phyloP scores from a whole-genome alignment of 1,140 invertebrate genomes.

The Campoletis sonorensis region DNA sequence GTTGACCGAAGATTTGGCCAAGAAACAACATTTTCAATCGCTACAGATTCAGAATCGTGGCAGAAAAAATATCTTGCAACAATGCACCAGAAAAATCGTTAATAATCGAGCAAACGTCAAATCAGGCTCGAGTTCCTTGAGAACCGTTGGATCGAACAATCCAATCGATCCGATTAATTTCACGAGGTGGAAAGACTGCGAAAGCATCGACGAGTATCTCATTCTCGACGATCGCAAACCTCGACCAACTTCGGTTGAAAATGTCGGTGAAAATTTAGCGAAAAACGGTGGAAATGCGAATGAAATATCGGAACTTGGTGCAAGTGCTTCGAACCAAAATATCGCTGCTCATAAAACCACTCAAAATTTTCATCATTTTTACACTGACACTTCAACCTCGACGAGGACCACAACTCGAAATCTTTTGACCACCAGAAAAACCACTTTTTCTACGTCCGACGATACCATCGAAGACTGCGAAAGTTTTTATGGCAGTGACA shows the following conservation, averaged over 20 bases:
- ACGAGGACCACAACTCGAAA: slow-evolving; percentile 53
- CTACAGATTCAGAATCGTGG: background rate
- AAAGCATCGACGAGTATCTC: slow-evolving; percentile 68
- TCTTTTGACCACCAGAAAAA: slow-evolving; percentile 58
- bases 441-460: slow-evolving; percentile 61
- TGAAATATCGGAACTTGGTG: slow-evolving; percentile 20
- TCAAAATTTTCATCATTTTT: slow-evolving; percentile 60
- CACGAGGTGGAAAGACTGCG: slow-evolving; percentile 63
- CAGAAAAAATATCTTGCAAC: slow-evolving; percentile 33
- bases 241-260: background rate
- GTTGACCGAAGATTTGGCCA: slow-evolving; percentile 27
- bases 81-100: slow-evolving; percentile 24
- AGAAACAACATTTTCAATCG: background rate
- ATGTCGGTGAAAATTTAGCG: background rate
- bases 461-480: slow-evolving; percentile 74
- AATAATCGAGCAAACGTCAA: slow-evolving; percentile 12
- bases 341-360: slow-evolving; percentile 56
- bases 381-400: slow-evolving; percentile 57
- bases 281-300: slow-evolving; percentile 51
- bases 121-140: background rate
- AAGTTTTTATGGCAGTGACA: slow-evolving; percentile 82
- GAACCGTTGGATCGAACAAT: slow-evolving; percentile 38
- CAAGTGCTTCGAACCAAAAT: slow-evolving; percentile 62
- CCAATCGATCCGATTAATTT: slow-evolving; percentile 59
- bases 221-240: slow-evolving; percentile 63